phyloP scores from a whole-genome alignment of 2,888 invertebrate genomes.

The Mystacides longicornis region DNA sequence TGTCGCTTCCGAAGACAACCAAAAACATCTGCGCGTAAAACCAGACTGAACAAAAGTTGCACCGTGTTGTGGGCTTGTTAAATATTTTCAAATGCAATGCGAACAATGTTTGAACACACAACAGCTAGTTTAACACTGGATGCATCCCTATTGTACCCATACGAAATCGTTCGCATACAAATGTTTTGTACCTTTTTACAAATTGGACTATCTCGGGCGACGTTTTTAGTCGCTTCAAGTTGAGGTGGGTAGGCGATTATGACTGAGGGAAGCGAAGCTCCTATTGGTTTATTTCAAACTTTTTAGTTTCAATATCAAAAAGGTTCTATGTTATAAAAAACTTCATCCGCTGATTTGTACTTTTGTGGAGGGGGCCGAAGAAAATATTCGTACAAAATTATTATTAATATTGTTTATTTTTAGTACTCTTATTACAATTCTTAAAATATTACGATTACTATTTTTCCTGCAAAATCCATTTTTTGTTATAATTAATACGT shows the following conservation, averaged over 20 bases:
- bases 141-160: not conserved
- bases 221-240: not conserved
- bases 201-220: not conserved
- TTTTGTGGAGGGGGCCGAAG: no score
- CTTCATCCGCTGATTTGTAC: not conserved
- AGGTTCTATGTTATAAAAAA: not conserved
- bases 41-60: slow-evolving; percentile 2
- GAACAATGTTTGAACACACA: no score
- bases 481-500: no score
- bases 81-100: slow-evolving; percentile 1
- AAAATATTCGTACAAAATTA: no score
- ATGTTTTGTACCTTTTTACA: not conserved
- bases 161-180: not conserved
- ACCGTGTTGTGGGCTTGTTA: not conserved
- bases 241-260: not conserved
- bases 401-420: no score
- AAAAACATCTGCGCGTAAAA: not conserved
- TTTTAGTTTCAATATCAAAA: slow-evolving; percentile 1
- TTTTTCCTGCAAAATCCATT: no score
- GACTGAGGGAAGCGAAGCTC: not conserved
- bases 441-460: no score
- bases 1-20: not conserved
- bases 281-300: not conserved
- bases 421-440: no score
- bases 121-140: no score